Evolutionary conservation across 2,888 invertebrate genomes (phyloP), one percentile per base, ranked within the genome.

Genomic region (Diarsia mendica): DNA sequence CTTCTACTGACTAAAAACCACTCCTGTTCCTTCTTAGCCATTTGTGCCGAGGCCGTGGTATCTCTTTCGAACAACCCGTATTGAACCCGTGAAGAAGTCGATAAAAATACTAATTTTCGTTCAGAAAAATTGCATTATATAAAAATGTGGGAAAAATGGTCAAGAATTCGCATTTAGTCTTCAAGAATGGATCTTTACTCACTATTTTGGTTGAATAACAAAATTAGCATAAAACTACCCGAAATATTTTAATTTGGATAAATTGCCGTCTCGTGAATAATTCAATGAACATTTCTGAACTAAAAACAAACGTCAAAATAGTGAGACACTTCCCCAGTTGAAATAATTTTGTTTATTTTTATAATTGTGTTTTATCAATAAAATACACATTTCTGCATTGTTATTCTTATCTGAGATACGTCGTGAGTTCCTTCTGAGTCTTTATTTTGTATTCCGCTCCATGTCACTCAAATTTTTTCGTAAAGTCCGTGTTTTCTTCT

Each of bases 381-480:
- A 55, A 72, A 28, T 51, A 72, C 55, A 28, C 13, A 39, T 28
- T 67, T 48, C 10, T 76, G 20, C 18, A 55, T 72, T 66, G 39
- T 63, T 66, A 46, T 68, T 60, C 6, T 49, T 48, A 58, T 33
- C 5, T 33, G 49, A n/a, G 60, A 67, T 28, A 23, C 15, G 33
- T 61, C 15, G 28, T n/a, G 0, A 23, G 20, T 46, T 58, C n/a
- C 20, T 49, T 48, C 9, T 44, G 8, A 15, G 15, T 61, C 20
- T 15, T 60, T 71, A 53, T 75, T 64, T 74, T 39, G 23, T 44
- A 9, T 20, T n/a, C 20, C 13, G 60, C 75, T 83, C 67, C 48
- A 87, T 87, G 87, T 81, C 87, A 74, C 68, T 74, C 13, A 83
- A 81, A 66, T 77, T 72, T 65, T 51, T 86, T 23, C 63, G 72